These are phyloP conservation scores for Chaenogobius annularis DNA, from an alignment of 2,113 vertebrate species.

Conservation along the genomic window DNA sequence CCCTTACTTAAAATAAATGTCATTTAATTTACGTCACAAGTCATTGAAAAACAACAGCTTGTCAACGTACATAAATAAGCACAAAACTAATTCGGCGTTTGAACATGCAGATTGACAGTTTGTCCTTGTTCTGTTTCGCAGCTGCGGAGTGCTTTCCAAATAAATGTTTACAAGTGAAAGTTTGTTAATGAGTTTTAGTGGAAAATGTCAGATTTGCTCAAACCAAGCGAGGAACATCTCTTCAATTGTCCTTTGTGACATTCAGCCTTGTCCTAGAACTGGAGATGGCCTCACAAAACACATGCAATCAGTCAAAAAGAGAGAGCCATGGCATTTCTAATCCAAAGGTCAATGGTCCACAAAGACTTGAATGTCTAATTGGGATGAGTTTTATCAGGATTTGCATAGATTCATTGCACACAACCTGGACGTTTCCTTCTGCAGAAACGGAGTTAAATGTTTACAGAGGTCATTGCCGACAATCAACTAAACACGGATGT, in stretches of 20 bases:
- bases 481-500: no score
- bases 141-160: background rate
- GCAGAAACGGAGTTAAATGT: background rate
- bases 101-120: background rate
- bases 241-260: background rate
- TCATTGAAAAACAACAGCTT: background rate
- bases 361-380: conserved; percentile 7
- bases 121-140: background rate
- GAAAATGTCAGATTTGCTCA: background rate
- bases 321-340: conserved; percentile 4
- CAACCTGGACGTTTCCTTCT: background rate
- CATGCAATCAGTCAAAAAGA: conserved; percentile 7
- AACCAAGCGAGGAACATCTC: background rate
- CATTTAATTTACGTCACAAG: background rate
- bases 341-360: conserved; percentile 8
- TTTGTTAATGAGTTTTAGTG: background rate
- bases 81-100: background rate
- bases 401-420: background rate
- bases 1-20: background rate
- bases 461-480: no score
- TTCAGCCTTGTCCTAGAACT: background rate
- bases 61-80: background rate
- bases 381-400: background rate
- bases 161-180: background rate
- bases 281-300: conserved; percentile 10